Percentiles rank a stretch among this genome's conserved stretches.
phyloP scores from a whole-genome alignment of 2,888 invertebrate genomes.

The Sinopyrophorus schimmeli region DNA sequence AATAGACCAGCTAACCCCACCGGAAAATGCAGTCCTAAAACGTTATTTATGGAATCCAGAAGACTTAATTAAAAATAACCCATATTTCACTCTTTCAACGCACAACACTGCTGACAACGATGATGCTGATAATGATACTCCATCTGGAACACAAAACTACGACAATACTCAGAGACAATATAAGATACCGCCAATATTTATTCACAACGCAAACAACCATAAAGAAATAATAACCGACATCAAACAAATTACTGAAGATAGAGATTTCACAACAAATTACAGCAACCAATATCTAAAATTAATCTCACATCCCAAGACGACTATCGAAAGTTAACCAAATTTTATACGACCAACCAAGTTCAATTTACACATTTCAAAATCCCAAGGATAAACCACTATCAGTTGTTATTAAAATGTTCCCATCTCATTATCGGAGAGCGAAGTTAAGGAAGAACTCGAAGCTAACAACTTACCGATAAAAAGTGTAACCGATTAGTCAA shows the following conservation, averaged over 20 bases:
- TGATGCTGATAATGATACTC: no score
- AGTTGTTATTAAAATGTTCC: conserved; percentile 14
- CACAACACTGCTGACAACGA: no score
- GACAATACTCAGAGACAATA: no score
- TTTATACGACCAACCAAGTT: conserved; percentile 1
- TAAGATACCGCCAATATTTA: conserved; percentile 12
- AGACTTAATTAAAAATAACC: no score
- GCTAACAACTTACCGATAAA: conserved; percentile 5
- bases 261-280: conserved; percentile 2
- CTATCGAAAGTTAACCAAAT: conserved; percentile 1
- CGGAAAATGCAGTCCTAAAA: no score
- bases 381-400: conserved; percentile 6
- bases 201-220: conserved; percentile 5
- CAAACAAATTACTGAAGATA: conserved; percentile 3
- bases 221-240: conserved; percentile 4
- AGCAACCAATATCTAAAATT: no score
- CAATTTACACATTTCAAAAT: conserved; percentile 8
- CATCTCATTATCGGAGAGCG: conserved; percentile 4
- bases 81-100: no score
- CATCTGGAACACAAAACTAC: no score
- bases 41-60: no score
- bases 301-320: conserved; percentile 7
- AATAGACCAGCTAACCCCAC: no score
- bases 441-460: conserved; percentile 2
- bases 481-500: conserved; percentile 9